Conservation (phyloP, 1,140 invertebrate genomes). For the Drosophila mauritiana region DNA sequence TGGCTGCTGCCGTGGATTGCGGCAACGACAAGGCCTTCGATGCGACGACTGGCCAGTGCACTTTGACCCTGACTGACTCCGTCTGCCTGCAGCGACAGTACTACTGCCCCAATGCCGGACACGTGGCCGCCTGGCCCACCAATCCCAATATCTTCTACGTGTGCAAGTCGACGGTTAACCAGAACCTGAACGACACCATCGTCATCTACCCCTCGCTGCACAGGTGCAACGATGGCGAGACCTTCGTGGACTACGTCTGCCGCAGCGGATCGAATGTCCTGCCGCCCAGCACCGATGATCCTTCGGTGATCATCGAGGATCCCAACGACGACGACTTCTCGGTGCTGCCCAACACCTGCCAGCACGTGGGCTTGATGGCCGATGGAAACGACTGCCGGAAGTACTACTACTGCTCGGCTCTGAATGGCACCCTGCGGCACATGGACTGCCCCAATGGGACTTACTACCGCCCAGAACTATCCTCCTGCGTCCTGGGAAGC, state of each 20-base stretch:
- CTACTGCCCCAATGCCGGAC: constrained; percentile 67
- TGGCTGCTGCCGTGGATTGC: constrained; percentile 75
- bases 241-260: constrained; percentile 70
- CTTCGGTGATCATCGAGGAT: neutral
- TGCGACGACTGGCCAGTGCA: constrained; percentile 74
- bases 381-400: constrained; percentile 67
- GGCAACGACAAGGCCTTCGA: constrained; percentile 76
- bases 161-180: constrained; percentile 81
- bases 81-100: constrained; percentile 69
- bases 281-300: constrained; percentile 11
- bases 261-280: constrained; percentile 15
- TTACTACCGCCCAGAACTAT: constrained; percentile 46
- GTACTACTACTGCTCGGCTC: constrained; percentile 76
- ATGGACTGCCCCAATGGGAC: constrained; percentile 71
- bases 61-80: constrained; percentile 55
- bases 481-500: constrained; percentile 63
- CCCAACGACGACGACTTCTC: constrained; percentile 57
- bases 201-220: constrained; percentile 81
- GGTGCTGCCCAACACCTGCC: constrained; percentile 51
- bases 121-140: constrained; percentile 72
- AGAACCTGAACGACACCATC: constrained; percentile 65
- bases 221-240: constrained; percentile 78
- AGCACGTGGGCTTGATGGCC: constrained; percentile 60
- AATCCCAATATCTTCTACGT: constrained; percentile 84
- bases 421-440: constrained; percentile 59